Conservation (phyloP, 2,888 invertebrate species). For the Unio delphinus region DNA sequence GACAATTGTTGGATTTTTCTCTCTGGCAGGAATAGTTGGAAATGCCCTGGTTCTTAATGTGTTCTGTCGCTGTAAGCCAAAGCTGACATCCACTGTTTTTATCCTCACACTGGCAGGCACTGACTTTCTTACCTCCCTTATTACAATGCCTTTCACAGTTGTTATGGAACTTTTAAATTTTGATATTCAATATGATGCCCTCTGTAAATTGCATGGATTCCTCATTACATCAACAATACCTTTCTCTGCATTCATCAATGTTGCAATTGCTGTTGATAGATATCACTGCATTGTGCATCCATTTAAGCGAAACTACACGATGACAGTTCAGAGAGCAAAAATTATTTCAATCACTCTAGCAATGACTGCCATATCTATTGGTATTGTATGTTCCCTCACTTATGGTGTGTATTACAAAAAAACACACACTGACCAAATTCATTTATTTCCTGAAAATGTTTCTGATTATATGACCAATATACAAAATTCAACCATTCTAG, state of each 20-base stretch:
- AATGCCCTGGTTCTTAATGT: conserved; percentile 43
- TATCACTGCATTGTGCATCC: conserved; percentile 55
- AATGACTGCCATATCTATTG: conserved; percentile 1
- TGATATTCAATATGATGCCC: conserved; percentile 25
- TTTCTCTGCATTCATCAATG: conserved; percentile 52
- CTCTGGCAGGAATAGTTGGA: conserved; percentile 38
- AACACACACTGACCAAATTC: neutral
- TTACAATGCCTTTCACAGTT: conserved; percentile 53
- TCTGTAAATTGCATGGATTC: conserved; percentile 50
- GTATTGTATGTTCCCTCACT: conserved; percentile 7
- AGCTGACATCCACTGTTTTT: conserved; percentile 53
- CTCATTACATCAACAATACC: conserved; percentile 54
- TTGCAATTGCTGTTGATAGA: conserved; percentile 41
- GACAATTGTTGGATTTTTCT: conserved; percentile 23
- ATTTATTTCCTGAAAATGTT: neutral
- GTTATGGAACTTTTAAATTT: conserved; percentile 47
- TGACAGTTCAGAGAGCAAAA: conserved; percentile 30
- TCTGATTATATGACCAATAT: neutral
- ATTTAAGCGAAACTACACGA: conserved; percentile 32
- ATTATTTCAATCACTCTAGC: conserved; percentile 1
- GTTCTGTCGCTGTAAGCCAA: conserved; percentile 34
- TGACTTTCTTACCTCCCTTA: conserved; percentile 50
- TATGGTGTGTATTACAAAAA: conserved; percentile 5
- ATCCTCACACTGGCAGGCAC: conserved; percentile 52
- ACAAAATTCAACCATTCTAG: neutral